A percentile compares a stretch with the other conserved stretches of the same genome.
Conservation (phyloP, 2,797 vertebrate genomes). For the Poeciliopsis infans region DNA sequence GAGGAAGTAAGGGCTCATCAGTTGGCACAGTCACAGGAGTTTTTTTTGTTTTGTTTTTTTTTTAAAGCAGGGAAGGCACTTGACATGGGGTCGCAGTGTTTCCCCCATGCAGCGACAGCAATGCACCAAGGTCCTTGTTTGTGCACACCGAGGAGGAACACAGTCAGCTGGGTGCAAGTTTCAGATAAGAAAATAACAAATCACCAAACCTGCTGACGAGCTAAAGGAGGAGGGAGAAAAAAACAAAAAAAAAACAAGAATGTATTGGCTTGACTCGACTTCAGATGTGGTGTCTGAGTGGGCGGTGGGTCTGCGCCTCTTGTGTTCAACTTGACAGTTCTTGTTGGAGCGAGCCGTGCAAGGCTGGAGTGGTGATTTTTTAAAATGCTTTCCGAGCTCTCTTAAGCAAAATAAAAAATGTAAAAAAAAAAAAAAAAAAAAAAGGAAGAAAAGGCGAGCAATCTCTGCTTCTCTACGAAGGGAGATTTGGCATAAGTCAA, state of each 20-base stretch:
- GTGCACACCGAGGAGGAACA: constrained; percentile 67
- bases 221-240: background rate
- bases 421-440: background rate
- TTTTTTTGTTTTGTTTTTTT: background rate
- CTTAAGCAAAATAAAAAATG: background rate
- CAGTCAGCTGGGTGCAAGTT: constrained; percentile 70
- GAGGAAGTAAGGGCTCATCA: constrained; percentile 85
- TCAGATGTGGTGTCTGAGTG: constrained; percentile 40
- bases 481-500: constrained; percentile 25
- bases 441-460: constrained; percentile 35
- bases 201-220: constrained; percentile 46
- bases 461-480: constrained; percentile 19
- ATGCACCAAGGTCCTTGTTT: constrained; percentile 82
- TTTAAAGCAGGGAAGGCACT: constrained; percentile 90
- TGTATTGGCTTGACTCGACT: constrained; percentile 37
- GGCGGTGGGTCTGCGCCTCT: constrained; percentile 21
- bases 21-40: constrained; percentile 94
- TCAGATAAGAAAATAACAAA: constrained; percentile 35
- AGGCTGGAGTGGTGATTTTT: constrained; percentile 63
- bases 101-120: constrained; percentile 79
- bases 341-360: constrained; percentile 52
- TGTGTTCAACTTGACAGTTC: constrained; percentile 40
- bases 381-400: constrained; percentile 39
- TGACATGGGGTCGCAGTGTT: constrained; percentile 81
- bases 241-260: background rate